A percentile compares a stretch with the other conserved stretches of the same genome.
These are phyloP conservation scores for Chlorodrepanis virens DNA, from an alignment of 2,113 vertebrate species.

Conservation along the genomic window DNA sequence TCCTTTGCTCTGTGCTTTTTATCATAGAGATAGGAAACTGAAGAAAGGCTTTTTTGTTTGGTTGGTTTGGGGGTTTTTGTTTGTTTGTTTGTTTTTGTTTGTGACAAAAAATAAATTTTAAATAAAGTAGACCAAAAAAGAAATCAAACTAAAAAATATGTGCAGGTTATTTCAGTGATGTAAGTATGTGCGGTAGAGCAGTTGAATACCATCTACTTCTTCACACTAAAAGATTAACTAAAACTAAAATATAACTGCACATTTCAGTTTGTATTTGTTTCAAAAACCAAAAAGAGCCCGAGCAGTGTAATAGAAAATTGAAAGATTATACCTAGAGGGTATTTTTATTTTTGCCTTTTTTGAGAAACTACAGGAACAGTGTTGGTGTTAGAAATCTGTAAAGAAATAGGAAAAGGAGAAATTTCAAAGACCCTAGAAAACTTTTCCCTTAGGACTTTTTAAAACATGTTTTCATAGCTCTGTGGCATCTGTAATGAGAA, in stretches of 20 bases:
- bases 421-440: constrained; percentile 78
- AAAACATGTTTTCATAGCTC: constrained; percentile 62
- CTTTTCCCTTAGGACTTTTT: constrained; percentile 71
- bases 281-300: constrained; percentile 62
- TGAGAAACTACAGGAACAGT: constrained; percentile 68
- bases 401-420: constrained; percentile 68
- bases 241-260: constrained; percentile 66
- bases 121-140: background rate
- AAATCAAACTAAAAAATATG: background rate
- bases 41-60: background rate
- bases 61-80: background rate
- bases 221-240: constrained; percentile 42
- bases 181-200: background rate
- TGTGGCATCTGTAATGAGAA: constrained; percentile 61
- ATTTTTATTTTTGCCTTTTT: constrained; percentile 76
- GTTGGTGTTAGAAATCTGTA: constrained; percentile 74
- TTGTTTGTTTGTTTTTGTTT: background rate
- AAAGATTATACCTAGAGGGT: constrained; percentile 73
- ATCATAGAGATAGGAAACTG: background rate
- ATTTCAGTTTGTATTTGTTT: constrained; percentile 70
- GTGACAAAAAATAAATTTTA: background rate
- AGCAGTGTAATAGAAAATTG: constrained; percentile 71
- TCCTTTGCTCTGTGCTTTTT: background rate
- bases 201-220: background rate
- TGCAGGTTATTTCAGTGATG: background rate